Evolutionary conservation across 1,140 invertebrate genomes (phyloP), one percentile per base, ranked within the genome.

Genomic region (Arctopsyche grandis): DNA sequence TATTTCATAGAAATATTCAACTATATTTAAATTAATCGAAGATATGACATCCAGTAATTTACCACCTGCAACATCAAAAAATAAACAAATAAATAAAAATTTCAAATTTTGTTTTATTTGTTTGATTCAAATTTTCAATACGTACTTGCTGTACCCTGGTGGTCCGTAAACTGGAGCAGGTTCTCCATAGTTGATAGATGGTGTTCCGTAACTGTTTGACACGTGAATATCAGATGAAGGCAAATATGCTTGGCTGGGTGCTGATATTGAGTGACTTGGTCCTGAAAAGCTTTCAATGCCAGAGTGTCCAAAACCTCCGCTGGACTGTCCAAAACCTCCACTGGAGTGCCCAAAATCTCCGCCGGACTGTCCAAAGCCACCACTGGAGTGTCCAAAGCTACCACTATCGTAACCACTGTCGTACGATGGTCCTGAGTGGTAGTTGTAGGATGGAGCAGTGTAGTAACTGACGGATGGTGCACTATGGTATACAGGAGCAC

Each of bases 1-100:
- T 74, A 78, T 78, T 78, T 78, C 77, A 78, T 43, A 78, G 77
- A 78, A 78, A 78, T 78, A 71, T 78, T 78, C 26, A 78, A 78
- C 38, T 58, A 78, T 9, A 80, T 44, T 16, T 44, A 75, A 79
- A 69, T 69, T 63, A 71, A 22, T 46, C 12, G 16, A 69, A 24
- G 9, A 9, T 1, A 16, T 24, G 38, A 66, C 24, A 0, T n/a
- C 29, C 22, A 60, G n/a, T 14, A 69, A 70, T 5, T 63, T 75
- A 71, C 77, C 77, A 73, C 29, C 78, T 79, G 78, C 14, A 79
- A 79, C 3, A 73, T 58, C 56, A 74, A 75, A 73, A 71, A 71
- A n/a, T 44, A 69, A 69, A 69, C 10, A 71, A 71, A 46, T 71
- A 3, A 38, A 29, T 60, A 4, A 24, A 16, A 9, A 58, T 56